phyloP scores from a whole-genome alignment of 2,888 invertebrate genomes.

The Agrochola macilenta region DNA sequence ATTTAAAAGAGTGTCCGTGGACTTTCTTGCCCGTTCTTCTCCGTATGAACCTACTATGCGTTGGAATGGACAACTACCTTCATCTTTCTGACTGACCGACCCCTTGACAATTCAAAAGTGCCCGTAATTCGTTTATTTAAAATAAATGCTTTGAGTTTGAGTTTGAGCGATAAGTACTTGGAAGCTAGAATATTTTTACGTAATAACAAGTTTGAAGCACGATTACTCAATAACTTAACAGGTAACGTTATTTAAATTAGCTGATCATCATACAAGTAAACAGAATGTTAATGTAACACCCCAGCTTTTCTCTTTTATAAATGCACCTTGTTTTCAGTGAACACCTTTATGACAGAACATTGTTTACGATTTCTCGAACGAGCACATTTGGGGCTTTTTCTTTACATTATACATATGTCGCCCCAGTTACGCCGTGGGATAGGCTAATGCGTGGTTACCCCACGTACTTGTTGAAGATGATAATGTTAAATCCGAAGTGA shows the following conservation, averaged over 20 bases:
- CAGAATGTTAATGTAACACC: background rate
- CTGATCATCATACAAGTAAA: background rate
- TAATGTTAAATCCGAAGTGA: background rate
- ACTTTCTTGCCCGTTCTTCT: too few relatives aligned
- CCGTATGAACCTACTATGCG: too few relatives aligned
- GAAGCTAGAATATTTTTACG: background rate
- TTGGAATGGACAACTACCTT: too few relatives aligned
- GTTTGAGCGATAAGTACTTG: too few relatives aligned
- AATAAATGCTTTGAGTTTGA: too few relatives aligned
- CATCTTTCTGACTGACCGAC: too few relatives aligned
- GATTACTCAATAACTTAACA: background rate
- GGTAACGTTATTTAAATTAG: background rate
- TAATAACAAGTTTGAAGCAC: background rate
- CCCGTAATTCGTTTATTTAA: too few relatives aligned
- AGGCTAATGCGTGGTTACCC: background rate
- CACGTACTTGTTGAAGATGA: too few relatives aligned
- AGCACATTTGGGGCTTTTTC: background rate
- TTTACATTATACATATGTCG: background rate
- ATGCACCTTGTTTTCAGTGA: background rate
- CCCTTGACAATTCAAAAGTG: too few relatives aligned
- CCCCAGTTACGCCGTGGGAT: background rate
- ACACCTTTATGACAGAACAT: background rate
- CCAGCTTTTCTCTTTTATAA: background rate
- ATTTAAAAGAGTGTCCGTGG: too few relatives aligned
- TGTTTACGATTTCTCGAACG: conserved; percentile 11